Evolutionary conservation across 2,888 invertebrate species (phyloP).

Genomic region (Chrysolina americana): DNA sequence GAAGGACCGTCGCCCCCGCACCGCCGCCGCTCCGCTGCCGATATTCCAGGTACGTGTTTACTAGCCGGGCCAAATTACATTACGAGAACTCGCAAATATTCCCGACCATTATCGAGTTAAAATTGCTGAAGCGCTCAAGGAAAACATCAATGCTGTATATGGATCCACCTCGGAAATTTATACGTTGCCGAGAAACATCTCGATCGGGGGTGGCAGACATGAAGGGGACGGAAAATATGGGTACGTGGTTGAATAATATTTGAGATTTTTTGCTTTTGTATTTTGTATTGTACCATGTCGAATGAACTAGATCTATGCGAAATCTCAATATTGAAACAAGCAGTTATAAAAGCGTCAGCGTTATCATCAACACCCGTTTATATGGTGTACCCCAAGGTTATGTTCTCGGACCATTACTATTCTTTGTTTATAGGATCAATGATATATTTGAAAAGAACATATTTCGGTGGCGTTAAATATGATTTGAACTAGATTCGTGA

Average conservation of each 20-base stretch:
- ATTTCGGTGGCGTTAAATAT: no score
- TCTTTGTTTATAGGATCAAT: no score
- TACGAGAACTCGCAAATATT: slow-evolving; percentile 23
- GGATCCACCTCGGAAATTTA: not conserved
- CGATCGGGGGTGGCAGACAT: not conserved
- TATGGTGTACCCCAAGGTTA: no score
- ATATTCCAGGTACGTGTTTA: slow-evolving; percentile 25
- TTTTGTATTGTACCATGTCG: no score
- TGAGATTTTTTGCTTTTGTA: no score
- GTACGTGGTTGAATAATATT: not conserved
- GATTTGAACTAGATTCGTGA: no score
- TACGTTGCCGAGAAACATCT: not conserved
- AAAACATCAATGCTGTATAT: slow-evolving; percentile 18
- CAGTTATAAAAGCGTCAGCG: no score
- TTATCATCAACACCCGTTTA: no score
- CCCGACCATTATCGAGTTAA: slow-evolving; percentile 18
- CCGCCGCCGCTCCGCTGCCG: not conserved
- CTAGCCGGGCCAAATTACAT: slow-evolving; percentile 20
- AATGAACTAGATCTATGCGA: no score
- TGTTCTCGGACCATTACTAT: no score
- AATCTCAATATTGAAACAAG: no score
- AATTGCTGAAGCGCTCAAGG: slow-evolving; percentile 8
- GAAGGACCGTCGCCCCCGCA: not conserved
- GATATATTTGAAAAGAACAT: no score
- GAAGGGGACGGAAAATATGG: not conserved